Conservation (phyloP, 2,888 invertebrate species). For the Artemia sinica region DNA sequence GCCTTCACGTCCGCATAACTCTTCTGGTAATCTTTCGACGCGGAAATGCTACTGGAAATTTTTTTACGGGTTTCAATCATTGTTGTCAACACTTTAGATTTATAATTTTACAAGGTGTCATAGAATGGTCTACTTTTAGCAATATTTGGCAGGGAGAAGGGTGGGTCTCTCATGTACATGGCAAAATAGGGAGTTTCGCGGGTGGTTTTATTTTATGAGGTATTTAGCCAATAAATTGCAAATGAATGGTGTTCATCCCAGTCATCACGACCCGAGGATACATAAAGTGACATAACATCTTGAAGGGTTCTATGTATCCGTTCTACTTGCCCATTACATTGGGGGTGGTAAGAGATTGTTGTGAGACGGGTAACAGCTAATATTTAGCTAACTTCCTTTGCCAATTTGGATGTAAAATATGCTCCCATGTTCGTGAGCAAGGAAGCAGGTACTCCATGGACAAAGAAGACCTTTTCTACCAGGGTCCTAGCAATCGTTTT, state of each 20-base stretch:
- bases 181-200: not conserved
- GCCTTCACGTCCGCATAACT: not conserved
- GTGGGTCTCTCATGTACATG: not conserved
- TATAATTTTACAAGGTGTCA: not conserved
- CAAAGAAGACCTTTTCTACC: not conserved
- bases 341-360: slow-evolving; percentile 22
- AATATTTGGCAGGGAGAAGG: not conserved
- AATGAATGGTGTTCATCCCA: not conserved
- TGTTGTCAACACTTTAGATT: not conserved
- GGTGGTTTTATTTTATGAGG: not conserved
- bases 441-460: slow-evolving; percentile 24
- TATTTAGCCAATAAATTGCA: not conserved
- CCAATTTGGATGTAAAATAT: slow-evolving; percentile 25
- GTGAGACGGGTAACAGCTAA: slow-evolving; percentile 22
- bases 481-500: not conserved
- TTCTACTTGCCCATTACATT: slow-evolving; percentile 27
- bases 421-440: slow-evolving; percentile 26
- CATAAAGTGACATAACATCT: not conserved
- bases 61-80: not conserved
- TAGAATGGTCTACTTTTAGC: not conserved
- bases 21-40: not conserved
- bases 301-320: slow-evolving; percentile 26
- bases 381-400: slow-evolving; percentile 19
- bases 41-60: not conserved
- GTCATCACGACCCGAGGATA: slow-evolving; percentile 1